These are phyloP conservation scores for Hedychridium roseum DNA, from an alignment of 2,888 invertebrate species.

Conservation along the genomic window DNA sequence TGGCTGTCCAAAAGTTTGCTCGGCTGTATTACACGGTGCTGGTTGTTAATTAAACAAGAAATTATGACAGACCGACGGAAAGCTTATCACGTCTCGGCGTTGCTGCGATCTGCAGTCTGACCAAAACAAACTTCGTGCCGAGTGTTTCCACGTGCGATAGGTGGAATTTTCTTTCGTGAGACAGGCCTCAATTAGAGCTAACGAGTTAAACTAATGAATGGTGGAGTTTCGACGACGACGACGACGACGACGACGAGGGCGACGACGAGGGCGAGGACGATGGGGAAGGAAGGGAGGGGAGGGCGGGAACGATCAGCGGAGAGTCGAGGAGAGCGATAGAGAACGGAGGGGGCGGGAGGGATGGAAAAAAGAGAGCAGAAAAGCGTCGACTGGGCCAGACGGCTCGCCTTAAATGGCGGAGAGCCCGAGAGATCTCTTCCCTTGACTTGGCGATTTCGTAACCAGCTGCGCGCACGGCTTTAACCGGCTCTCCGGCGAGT, in stretches of 20 bases:
- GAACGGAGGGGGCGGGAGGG: no score
- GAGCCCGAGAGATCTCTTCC: slow-evolving; percentile 27
- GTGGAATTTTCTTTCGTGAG: slow-evolving; percentile 11
- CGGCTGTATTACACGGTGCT: no score
- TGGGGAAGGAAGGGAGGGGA: slow-evolving; percentile 3
- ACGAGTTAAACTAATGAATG: slow-evolving; percentile 13
- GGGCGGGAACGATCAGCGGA: no score
- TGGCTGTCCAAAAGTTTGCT: no score
- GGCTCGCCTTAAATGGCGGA: slow-evolving; percentile 36
- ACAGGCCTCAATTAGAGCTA: slow-evolving; percentile 10
- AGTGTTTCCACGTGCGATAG: not conserved
- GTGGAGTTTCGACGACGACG: slow-evolving; percentile 10
- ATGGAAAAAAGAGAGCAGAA: slow-evolving; percentile 13
- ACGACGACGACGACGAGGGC: no score
- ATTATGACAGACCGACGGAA: no score
- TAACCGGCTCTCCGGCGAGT: slow-evolving; percentile 7
- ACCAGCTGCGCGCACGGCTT: slow-evolving; percentile 13
- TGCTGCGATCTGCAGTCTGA: no score
- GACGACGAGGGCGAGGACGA: no score
- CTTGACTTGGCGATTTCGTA: slow-evolving; percentile 32
- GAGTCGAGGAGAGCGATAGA: no score
- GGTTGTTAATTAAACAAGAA: no score
- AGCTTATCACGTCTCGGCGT: no score
- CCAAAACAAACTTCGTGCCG: slow-evolving; percentile 11
- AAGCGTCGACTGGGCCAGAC: slow-evolving; percentile 22